A percentile compares a stretch with the other conserved stretches of the same genome.
phyloP scores from a whole-genome alignment of 2,888 invertebrate species.

The Monochamus alternatus region DNA sequence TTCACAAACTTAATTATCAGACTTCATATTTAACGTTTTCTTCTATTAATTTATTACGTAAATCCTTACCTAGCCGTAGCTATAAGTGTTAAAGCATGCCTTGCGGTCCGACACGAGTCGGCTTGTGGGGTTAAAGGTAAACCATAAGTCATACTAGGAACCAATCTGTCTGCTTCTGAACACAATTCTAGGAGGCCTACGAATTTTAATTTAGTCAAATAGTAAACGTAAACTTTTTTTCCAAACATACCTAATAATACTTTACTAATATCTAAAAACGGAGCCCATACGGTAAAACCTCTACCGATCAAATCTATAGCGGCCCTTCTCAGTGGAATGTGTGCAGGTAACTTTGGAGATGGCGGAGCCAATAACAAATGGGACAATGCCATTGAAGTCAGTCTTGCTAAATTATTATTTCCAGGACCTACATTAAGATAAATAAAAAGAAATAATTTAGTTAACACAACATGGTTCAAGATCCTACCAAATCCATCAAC shows the following conservation, averaged over 20 bases:
- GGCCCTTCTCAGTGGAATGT: constrained; percentile 94
- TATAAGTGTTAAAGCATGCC: constrained; percentile 96
- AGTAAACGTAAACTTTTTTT: neutral
- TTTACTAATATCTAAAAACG: constrained; percentile 94
- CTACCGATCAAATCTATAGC: constrained; percentile 98
- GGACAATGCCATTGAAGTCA: constrained; percentile 94
- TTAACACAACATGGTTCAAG: too few relatives aligned
- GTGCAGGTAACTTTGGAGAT: constrained; percentile 86
- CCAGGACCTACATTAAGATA: constrained; percentile 80
- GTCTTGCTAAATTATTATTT: constrained; percentile 91
- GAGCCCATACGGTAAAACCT: constrained; percentile 99
- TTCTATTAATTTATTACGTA: neutral
- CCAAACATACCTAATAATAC: constrained; percentile 77
- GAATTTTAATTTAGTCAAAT: neutral
- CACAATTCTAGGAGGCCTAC: constrained; percentile 92
- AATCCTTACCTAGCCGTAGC: constrained; percentile 85
- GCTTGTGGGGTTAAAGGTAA: constrained; percentile 95
- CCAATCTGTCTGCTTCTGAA: constrained; percentile 91
- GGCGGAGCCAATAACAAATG: constrained; percentile 94
- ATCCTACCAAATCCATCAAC: constrained; percentile 80
- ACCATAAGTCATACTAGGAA: constrained; percentile 95
- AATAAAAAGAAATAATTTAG: neutral
- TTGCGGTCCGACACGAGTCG: constrained; percentile 96
- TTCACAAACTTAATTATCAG: too few relatives aligned
- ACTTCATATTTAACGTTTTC: neutral